Conservation (phyloP, 2,113 vertebrate genomes). For the Probosciger aterrimus region DNA sequence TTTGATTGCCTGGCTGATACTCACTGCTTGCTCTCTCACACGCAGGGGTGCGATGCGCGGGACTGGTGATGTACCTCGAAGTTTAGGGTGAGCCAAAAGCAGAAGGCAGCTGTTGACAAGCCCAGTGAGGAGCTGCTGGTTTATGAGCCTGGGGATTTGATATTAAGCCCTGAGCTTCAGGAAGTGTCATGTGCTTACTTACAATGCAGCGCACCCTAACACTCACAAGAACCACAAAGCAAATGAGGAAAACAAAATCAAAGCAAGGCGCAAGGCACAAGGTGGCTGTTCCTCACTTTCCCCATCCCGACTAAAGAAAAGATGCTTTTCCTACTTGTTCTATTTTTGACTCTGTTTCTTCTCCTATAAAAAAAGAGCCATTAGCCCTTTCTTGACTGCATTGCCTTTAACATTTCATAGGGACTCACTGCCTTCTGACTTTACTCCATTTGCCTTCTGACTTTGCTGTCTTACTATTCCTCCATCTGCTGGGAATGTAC, state of each 20-base stretch:
- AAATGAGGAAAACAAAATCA: background rate
- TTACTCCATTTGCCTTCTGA: background rate
- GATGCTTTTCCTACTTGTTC: background rate
- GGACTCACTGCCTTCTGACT: background rate
- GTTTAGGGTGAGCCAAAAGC: background rate
- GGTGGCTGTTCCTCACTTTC: background rate
- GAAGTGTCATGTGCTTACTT: background rate
- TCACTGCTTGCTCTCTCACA: background rate
- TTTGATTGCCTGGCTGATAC: background rate
- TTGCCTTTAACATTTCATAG: background rate
- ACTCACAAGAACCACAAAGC: background rate
- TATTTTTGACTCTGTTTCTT: background rate
- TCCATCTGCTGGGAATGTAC: background rate
- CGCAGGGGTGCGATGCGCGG: rapidly evolving
- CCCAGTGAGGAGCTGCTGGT: background rate
- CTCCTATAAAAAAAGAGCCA: background rate
- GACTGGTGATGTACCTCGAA: background rate
- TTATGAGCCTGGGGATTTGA: conserved; percentile 29
- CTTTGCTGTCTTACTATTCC: background rate
- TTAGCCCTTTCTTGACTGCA: background rate
- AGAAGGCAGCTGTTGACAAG: conserved; percentile 11
- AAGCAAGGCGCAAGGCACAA: background rate
- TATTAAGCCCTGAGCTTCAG: conserved; percentile 24
- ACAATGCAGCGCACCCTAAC: background rate
- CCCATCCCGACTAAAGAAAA: background rate